Conservation (phyloP, 2,797 vertebrate species). For the Sebastes dallii region DNA sequence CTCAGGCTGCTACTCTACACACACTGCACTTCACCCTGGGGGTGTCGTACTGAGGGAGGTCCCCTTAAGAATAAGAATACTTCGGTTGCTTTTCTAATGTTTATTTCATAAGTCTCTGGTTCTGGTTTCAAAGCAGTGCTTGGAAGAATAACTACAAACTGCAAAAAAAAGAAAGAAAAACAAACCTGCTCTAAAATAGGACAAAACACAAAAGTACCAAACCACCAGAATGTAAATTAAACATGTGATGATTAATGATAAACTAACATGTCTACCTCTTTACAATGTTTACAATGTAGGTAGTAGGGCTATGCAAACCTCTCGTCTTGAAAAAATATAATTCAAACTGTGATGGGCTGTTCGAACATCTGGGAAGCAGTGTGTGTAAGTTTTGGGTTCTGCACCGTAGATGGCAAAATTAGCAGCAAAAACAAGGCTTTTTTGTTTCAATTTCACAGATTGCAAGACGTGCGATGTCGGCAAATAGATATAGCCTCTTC, state of each 20-base stretch:
- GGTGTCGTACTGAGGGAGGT: not conserved
- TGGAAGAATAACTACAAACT: not conserved
- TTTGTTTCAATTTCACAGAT: accelerated
- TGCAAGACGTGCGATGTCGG: too few species aligned
- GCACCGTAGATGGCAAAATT: not conserved
- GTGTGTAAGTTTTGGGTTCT: not conserved
- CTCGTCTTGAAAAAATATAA: not conserved
- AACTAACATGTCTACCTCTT: not conserved
- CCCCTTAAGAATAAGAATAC: not conserved
- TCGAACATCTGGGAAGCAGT: not conserved
- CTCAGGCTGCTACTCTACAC: not conserved
- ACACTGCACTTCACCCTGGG: not conserved
- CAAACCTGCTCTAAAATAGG: not conserved
- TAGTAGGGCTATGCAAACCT: not conserved
- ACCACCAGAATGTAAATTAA: not conserved
- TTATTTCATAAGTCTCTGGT: slow-evolving; percentile 21
- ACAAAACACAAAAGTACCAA: not conserved
- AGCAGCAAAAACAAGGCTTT: not conserved
- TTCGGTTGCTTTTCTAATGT: not conserved
- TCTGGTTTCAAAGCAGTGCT: slow-evolving; percentile 1
- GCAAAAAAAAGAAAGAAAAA: not conserved
- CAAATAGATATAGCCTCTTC: too few species aligned
- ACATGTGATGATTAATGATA: not conserved
- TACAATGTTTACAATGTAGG: not conserved
- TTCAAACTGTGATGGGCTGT: not conserved